Percentiles rank a stretch among this genome's conserved stretches.
phyloP scores from a whole-genome alignment of 1,140 invertebrate genomes.

The Cherax destructor region DNA sequence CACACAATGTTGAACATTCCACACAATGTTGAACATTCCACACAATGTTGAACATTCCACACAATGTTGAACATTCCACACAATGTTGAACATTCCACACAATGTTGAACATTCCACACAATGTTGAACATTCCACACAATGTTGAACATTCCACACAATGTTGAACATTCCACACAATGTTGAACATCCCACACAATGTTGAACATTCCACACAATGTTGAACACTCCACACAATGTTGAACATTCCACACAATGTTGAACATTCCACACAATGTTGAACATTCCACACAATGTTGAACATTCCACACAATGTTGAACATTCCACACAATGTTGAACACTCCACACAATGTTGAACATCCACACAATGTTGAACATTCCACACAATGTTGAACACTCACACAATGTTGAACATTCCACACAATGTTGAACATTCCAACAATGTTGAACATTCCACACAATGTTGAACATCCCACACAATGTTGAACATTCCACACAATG shows the following conservation, averaged over 20 bases:
- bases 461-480: background rate
- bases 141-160: background rate
- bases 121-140: background rate
- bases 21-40: background rate
- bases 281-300: background rate
- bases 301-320: background rate
- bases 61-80: background rate
- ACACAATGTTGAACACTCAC: too few species aligned
- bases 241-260: background rate
- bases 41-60: too few species aligned
- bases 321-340: background rate
- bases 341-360: background rate
- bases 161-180: background rate
- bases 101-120: background rate
- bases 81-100: too few species aligned
- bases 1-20: too few species aligned
- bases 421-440: too few species aligned
- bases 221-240: background rate
- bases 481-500: background rate
- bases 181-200: too few species aligned
- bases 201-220: background rate
- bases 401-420: too few species aligned
- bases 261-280: background rate
- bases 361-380: too few species aligned
- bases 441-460: background rate